phyloP scores from a whole-genome alignment of 1,140 invertebrate species.

The Acromyrmex echinatior region DNA sequence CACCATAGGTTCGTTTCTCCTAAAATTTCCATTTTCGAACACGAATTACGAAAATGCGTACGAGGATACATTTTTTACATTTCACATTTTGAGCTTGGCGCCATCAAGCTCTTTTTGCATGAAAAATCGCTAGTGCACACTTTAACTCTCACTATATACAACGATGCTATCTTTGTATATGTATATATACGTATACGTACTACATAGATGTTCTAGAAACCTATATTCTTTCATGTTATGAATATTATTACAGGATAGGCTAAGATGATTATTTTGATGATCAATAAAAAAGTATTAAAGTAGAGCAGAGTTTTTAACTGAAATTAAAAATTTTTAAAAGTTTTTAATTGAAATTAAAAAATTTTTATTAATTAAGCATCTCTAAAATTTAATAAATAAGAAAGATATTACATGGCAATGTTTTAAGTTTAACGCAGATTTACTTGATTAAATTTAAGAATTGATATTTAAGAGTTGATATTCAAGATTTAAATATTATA shows the following conservation, averaged over 20 bases:
- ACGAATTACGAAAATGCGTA: constrained; percentile 38
- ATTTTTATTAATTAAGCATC: not conserved
- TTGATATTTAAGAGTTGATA: not conserved
- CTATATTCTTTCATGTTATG: not conserved
- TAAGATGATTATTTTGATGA: not conserved
- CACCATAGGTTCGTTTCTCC: constrained; percentile 81
- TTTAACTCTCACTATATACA: not conserved
- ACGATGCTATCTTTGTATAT: not conserved
- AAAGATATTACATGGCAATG: not conserved
- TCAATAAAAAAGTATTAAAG: not conserved
- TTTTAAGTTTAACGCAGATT: not conserved
- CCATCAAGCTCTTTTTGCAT: constrained; percentile 29
- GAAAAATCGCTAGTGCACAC: not conserved
- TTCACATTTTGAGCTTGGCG: not conserved
- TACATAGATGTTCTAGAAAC: not conserved
- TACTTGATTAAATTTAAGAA: not conserved
- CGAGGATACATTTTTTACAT: not conserved
- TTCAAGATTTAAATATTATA: not conserved
- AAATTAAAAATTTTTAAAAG: not conserved
- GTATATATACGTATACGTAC: not conserved
- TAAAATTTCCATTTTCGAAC: constrained; percentile 71
- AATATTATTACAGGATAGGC: not conserved
- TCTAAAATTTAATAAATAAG: constrained; percentile 7
- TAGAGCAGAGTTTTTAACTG: not conserved
- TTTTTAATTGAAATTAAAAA: not conserved